Evolutionary conservation across 92 coral and sea anemone species (phyloP), one percentile per base, ranked within the genome.

Genomic region (Zoanthus solanderi): DNA sequence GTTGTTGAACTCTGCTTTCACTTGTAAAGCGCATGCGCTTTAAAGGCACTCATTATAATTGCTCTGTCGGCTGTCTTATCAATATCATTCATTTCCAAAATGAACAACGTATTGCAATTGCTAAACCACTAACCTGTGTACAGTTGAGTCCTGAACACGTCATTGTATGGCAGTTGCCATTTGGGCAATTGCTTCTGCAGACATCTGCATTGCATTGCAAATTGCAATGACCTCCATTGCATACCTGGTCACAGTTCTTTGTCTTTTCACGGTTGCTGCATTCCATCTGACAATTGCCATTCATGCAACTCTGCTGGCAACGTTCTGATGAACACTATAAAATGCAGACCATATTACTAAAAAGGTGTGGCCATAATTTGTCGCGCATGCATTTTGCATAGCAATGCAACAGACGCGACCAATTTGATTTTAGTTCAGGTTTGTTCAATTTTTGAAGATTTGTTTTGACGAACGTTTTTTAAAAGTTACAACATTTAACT

Each of bases 161-260:
- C 73, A 79, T 79, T 34, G 72, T 17, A 58, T 8, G 54, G 34
- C 73, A 79, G 72, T 79, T 60, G 28, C 84, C 84, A 9, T 37
- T 12, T 11, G 71, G 72, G 48, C 84, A 79, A 9, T 79, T 63
- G 31, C 84, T 79, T 4, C 61, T 66, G 28, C 84, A 79, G 11
- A 79, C 72, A n/a, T 60, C 84, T 2, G 84, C 84, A 63, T 57
- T 61, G 37, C 84, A 79, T 45, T 79, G 56, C 73, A 79, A 34
- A n/a, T 9, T 18, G 84, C 84, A 79, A 7, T 42, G 71, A 1
- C 56, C 84, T 9, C 84, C 53, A 1, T 71, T 42, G 84, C 84
- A 79, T 44, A 29, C 17, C 72, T 79, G 84, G 10, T 79, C 84
- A n/a, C 84, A 79, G 31, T 9, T 17, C 3, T 79, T 14, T 10